Evolutionary conservation across 2,888 invertebrate species (phyloP).

Genomic region (Nymphalis urticae): DNA sequence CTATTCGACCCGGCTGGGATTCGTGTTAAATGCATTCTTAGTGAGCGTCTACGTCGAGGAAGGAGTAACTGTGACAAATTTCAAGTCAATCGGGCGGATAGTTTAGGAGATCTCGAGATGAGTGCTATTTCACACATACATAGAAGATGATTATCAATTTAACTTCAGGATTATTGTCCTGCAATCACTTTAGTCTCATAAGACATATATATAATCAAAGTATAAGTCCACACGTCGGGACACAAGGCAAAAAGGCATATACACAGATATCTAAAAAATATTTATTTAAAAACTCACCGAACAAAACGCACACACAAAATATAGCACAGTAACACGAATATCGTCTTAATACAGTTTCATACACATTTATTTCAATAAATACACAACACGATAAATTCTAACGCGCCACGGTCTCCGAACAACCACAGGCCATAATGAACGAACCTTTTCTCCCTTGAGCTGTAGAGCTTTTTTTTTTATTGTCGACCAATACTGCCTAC

Average conservation of each 20-base stretch:
- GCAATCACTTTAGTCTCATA: too few relatives aligned
- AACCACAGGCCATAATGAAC: constrained; percentile 23
- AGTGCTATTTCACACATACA: too few relatives aligned
- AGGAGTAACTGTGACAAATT: too few relatives aligned
- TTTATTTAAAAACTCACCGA: not conserved
- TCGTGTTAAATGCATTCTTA: too few relatives aligned
- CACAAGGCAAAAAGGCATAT: not conserved
- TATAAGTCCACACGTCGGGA: too few relatives aligned
- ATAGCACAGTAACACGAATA: not conserved
- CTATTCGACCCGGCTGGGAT: too few relatives aligned
- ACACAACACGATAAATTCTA: not conserved
- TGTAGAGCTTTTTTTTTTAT: constrained; percentile 27
- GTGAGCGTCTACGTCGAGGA: too few relatives aligned
- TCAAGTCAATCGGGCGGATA: too few relatives aligned
- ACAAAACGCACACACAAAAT: not conserved
- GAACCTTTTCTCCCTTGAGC: constrained; percentile 32
- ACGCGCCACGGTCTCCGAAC: constrained; percentile 16
- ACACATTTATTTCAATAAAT: not conserved
- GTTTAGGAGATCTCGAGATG: too few relatives aligned
- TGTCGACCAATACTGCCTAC: constrained; percentile 33
- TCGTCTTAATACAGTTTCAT: not conserved
- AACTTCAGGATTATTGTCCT: too few relatives aligned
- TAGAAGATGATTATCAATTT: too few relatives aligned
- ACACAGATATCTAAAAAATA: not conserved
- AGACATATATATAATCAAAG: too few relatives aligned